Conservation (phyloP, 2,888 invertebrate species). For the Epiblema foenella region DNA sequence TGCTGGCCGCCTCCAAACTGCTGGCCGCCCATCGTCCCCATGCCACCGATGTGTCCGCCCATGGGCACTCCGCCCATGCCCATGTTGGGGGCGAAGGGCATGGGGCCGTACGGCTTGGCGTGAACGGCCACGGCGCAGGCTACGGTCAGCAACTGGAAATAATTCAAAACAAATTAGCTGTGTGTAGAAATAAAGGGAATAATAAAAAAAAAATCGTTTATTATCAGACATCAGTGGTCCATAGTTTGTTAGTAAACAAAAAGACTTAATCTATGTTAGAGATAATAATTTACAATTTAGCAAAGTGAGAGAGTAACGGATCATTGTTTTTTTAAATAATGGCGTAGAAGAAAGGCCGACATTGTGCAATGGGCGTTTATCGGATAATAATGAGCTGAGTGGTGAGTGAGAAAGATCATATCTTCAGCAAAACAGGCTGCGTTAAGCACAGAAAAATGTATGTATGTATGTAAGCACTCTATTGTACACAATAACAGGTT, state of each 20-base stretch:
- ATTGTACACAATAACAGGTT: too few relatives aligned
- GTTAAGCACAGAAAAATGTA: not conserved
- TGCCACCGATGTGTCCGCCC: not conserved
- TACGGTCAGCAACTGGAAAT: conserved; percentile 29
- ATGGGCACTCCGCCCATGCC: conserved; percentile 12
- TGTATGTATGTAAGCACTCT: too few relatives aligned
- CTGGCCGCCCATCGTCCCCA: conserved; percentile 30
- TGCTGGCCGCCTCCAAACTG: conserved; percentile 38
- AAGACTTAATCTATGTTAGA: too few relatives aligned
- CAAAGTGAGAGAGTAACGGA: too few relatives aligned
- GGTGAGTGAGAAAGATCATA: not conserved
- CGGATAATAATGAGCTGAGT: not conserved
- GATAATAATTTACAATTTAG: too few relatives aligned
- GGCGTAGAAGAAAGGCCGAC: too few relatives aligned
- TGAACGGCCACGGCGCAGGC: conserved; percentile 32
- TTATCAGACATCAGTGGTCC: too few relatives aligned
- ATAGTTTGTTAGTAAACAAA: too few relatives aligned
- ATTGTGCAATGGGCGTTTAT: too few relatives aligned
- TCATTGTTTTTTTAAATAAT: too few relatives aligned
- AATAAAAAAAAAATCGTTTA: too few relatives aligned
- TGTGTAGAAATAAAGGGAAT: too few relatives aligned
- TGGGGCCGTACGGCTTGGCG: conserved; percentile 23
- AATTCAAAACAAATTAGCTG: not conserved
- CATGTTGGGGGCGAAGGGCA: conserved; percentile 12
- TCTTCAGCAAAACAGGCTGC: not conserved